Conservation (phyloP, 1,140 invertebrate genomes). For the Patella vulgata region DNA sequence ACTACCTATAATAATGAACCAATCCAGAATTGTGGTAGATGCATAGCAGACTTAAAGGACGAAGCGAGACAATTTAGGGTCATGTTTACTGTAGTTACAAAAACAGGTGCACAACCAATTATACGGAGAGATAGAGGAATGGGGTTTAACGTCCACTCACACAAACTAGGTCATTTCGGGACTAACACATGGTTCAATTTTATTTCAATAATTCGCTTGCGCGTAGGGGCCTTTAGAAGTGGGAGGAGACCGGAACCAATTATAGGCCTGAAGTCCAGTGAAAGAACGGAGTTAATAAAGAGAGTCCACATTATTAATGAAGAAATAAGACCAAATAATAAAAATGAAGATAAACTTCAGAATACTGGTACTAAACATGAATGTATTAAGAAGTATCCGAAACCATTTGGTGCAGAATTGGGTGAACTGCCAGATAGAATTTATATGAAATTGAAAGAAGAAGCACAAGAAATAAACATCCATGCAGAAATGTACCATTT, state of each 20-base stretch:
- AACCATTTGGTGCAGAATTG: constrained; percentile 22
- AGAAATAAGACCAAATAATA: too few relatives aligned
- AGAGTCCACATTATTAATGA: neutral
- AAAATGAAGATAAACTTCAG: too few relatives aligned
- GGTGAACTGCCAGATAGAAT: constrained; percentile 19
- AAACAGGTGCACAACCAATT: neutral
- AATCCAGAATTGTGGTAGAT: neutral
- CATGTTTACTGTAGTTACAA: neutral
- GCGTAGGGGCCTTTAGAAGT: too few relatives aligned
- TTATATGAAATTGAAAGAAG: constrained; percentile 17
- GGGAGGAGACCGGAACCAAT: too few relatives aligned
- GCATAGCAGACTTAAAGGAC: neutral
- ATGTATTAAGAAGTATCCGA: constrained; percentile 18
- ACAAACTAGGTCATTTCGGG: too few relatives aligned
- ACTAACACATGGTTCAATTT: too few relatives aligned
- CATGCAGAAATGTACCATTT: constrained; percentile 18
- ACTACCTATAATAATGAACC: neutral
- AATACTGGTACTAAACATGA: constrained; percentile 14
- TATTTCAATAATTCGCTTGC: too few relatives aligned
- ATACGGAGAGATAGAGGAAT: too few relatives aligned
- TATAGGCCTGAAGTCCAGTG: neutral
- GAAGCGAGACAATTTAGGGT: neutral
- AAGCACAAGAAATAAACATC: constrained; percentile 20
- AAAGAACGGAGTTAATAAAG: constrained; percentile 13
- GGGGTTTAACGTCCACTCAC: too few relatives aligned